Base-by-base conservation (phyloP, 2,113 vertebrate genomes). In the Physeter macrocephalus region DNA sequence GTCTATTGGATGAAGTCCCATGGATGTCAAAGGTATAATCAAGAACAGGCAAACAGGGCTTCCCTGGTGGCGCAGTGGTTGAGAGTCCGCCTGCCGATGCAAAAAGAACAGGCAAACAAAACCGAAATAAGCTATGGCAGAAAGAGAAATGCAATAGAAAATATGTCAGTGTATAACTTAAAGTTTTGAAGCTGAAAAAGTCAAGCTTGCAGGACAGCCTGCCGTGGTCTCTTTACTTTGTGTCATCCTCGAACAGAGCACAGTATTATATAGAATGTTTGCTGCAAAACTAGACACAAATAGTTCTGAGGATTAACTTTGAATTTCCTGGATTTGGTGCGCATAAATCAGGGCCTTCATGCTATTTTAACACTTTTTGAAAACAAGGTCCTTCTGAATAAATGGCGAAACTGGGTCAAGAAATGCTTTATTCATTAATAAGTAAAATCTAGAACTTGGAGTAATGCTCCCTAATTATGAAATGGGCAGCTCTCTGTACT, bases 401-500 rank as follows among this genome's bases (percentile, higher is more conserved):
- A 94, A 97, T 94, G 83, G 96, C 88, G 87, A 97, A 98, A 97
- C 8, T 62, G 69, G 89, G 95, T 95, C 89, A 98, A 98, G 92
- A 69, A 97, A 69, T 88, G 62, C 94, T 94, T 97, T 97, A 86
- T 94, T 98, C 92, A 23, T 96, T 97, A 98, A 93, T 93, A 97
- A 97, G 95, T 88, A 81, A 96, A 96, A 97, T 96, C 93, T 98
- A 96, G 96, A 98, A 98, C 95, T 71, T 96, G 92, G 82, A 98
- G 97, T 92, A 97, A 97, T 49, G 85, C 95, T 98, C 98, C 93
- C 93, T 98, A 97, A 98, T 98, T 98, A 97, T 75, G 39, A 98
- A 98, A 98, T 98, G 98, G 98, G 98, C 98, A 98, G 98, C 25
- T 41, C 97, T 98, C 95, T 93, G 91, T 90, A 64, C 61, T 69